phyloP scores from a whole-genome alignment of 2,888 invertebrate genomes.

The Saturnia japonica region DNA sequence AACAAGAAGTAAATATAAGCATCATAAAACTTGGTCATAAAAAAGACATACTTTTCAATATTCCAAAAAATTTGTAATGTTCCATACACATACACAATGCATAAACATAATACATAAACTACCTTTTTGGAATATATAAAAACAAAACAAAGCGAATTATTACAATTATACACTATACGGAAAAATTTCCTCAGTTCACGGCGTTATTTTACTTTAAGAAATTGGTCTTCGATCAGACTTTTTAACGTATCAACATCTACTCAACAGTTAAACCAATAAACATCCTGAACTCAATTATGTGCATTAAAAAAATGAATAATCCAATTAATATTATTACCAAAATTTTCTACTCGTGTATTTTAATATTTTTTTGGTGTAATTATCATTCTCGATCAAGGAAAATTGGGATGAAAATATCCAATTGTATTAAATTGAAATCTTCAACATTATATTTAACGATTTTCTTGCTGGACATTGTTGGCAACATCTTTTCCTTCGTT shows the following conservation, averaged over 20 bases:
- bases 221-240: not conserved
- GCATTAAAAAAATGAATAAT: not conserved
- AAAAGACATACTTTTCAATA: not conserved
- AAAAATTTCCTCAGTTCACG: too few species aligned
- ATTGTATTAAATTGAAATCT: not conserved
- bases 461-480: not conserved
- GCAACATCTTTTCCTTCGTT: not conserved
- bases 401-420: not conserved
- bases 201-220: not conserved
- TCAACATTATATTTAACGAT: not conserved
- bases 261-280: not conserved
- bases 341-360: not conserved
- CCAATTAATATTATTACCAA: not conserved
- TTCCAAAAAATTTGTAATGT: not conserved
- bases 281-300: not conserved
- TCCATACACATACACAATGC: too few species aligned
- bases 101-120: not conserved
- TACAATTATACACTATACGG: too few species aligned
- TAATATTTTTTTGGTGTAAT: not conserved
- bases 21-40: not conserved
- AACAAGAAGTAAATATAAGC: not conserved
- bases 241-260: not conserved
- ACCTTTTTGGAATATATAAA: not conserved
- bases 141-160: too few species aligned
- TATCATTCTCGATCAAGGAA: not conserved